phyloP scores from a whole-genome alignment of 1,140 invertebrate species.

The Sarcophaga bullata region DNA sequence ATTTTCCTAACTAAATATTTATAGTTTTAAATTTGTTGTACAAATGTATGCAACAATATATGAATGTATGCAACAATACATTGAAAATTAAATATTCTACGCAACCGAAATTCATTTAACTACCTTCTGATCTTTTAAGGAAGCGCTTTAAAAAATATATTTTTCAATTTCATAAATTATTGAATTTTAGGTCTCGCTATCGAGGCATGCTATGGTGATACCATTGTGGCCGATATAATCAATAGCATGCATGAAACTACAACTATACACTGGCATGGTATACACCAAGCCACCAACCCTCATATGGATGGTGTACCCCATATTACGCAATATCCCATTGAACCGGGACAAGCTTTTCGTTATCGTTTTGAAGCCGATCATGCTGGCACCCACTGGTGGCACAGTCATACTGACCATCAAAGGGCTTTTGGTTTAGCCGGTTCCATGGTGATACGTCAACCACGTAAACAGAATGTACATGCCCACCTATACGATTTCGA shows the following conservation, averaged over 20 bases:
- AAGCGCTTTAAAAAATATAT: no score
- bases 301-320: slow-evolving; percentile 77
- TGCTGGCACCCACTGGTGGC: slow-evolving; percentile 66
- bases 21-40: no score
- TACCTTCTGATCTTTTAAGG: no score
- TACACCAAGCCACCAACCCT: slow-evolving; percentile 66
- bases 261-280: slow-evolving; percentile 70
- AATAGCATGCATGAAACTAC: slow-evolving; percentile 68
- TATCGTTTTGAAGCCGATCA: slow-evolving; percentile 68
- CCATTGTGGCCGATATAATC: slow-evolving; percentile 69
- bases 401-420: slow-evolving; percentile 66
- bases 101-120: no score
- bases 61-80: no score
- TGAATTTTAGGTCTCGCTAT: slow-evolving; percentile 45
- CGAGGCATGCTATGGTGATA: slow-evolving; percentile 71
- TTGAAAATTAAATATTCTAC: no score
- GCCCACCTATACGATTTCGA: slow-evolving; percentile 63
- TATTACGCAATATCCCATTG: slow-evolving; percentile 76
- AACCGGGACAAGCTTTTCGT: slow-evolving; percentile 68
- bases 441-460: slow-evolving; percentile 64
- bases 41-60: no score
- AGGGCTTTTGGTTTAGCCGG: slow-evolving; percentile 67
- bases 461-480: slow-evolving; percentile 54
- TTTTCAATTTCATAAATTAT: no score
- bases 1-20: neutral